Percentiles rank a stretch among this genome's conserved stretches.
Evolutionary conservation across 2,888 invertebrate species (phyloP).

Genomic region (Toxonevra muliebris): DNA sequence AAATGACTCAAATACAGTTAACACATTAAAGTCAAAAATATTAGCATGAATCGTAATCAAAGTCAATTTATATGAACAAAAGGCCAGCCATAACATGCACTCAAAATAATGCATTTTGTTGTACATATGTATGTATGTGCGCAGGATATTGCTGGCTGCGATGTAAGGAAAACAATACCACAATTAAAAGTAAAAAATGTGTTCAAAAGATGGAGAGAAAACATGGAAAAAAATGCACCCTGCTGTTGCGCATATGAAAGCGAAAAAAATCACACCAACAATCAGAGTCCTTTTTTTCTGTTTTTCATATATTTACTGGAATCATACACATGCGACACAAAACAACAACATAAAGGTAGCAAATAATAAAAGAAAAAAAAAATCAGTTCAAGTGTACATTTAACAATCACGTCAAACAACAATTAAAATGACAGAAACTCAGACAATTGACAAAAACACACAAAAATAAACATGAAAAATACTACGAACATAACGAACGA

Average conservation of each 20-base stretch:
- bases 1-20: too few relatives aligned
- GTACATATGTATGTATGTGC: too few relatives aligned
- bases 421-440: conserved; percentile 57
- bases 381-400: conserved; percentile 50
- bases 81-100: neutral
- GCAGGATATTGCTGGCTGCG: neutral
- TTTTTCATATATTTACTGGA: conserved; percentile 44
- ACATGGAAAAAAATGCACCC: neutral
- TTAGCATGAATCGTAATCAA: neutral
- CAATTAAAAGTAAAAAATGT: neutral
- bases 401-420: conserved; percentile 59
- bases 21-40: neutral
- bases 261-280: conserved; percentile 26
- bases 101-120: neutral
- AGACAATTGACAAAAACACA: conserved; percentile 38
- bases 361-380: conserved; percentile 21
- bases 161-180: neutral
- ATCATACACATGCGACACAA: conserved; percentile 53
- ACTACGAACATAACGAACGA: neutral
- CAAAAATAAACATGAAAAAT: conserved; percentile 4
- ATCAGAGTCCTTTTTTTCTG: neutral
- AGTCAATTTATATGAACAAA: conserved; percentile 1
- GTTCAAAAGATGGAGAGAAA: neutral
- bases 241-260: conserved; percentile 8
- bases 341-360: conserved; percentile 45